phyloP scores from a whole-genome alignment of 2,113 vertebrate species.

The Tricholaema leucomelas region DNA sequence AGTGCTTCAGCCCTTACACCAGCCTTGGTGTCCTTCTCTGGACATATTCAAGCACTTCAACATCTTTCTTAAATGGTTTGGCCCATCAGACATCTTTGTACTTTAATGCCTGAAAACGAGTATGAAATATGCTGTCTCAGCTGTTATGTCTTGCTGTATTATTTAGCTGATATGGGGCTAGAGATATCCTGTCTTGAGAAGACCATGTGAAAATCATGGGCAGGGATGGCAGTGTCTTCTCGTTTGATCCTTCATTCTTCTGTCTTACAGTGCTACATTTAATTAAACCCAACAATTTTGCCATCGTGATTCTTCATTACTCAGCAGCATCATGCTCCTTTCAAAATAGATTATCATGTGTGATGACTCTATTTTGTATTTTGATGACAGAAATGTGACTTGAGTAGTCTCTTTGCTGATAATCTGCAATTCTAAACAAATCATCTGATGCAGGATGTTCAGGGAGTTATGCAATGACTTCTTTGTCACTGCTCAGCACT shows the following conservation, averaged over 20 bases:
- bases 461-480: slow-evolving; percentile 19
- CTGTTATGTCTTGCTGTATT: background rate
- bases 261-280: background rate
- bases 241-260: background rate
- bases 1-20: too few relatives aligned
- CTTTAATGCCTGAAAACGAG: background rate
- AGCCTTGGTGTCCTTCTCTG: too few relatives aligned
- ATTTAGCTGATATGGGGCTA: background rate
- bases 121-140: background rate
- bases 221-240: background rate
- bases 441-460: slow-evolving; percentile 31
- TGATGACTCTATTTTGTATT: slow-evolving; percentile 13
- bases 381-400: slow-evolving; percentile 16
- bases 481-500: slow-evolving; percentile 16
- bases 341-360: background rate
- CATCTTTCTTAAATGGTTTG: too few relatives aligned
- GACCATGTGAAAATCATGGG: background rate
- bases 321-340: background rate
- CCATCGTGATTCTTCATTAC: background rate
- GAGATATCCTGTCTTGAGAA: background rate
- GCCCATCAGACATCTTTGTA: background rate
- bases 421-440: slow-evolving; percentile 57
- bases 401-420: slow-evolving; percentile 10
- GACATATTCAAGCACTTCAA: too few relatives aligned
- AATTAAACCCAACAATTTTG: background rate